Base-by-base conservation (phyloP, 2,797 vertebrate species). In the Sphenodon punctatus region DNA sequence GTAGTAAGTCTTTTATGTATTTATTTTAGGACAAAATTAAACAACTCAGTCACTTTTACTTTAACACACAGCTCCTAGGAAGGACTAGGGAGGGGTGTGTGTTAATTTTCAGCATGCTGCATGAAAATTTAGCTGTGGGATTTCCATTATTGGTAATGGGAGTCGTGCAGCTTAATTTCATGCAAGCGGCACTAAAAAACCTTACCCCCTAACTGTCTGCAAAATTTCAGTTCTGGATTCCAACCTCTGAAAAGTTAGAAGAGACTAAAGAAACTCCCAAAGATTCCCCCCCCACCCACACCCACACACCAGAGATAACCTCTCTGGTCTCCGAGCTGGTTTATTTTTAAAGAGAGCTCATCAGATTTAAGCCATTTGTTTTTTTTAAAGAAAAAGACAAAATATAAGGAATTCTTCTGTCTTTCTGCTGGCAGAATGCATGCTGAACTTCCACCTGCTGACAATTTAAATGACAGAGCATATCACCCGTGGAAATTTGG, bases 81-180 rank as follows among this genome's bases (percentile, higher is more conserved):
- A 91, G 90, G 88, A 85, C 78, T 65, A 82, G 91, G 85, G 45
- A n/a, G n/a, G n/a, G n/a, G n/a, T n/a, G 38, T 16, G 88, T 93
- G 86, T 91, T 93, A 88, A 91, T 92, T 92, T 95, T 91, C 80
- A 86, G 92, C 80, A 56, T 27, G 74, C 79, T 82, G 87, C 75
- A 89, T 80, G 80, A 88, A 91, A 92, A 91, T 84, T 90, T 88
- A 90, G 86, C 81, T 58, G 73, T 91, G 89, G 91, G 92, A 87
- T 90, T 92, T 89, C 88, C 68, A 85, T 93, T 92, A 89, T 90
- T 51, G 73, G 70, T 90, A 88, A 92, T 85, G 89, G 91, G 89
- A 91, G 86, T 80, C 89, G 86, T 1, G 30, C 78, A 48, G 88
- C 75, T 93, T 93, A 91, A 91, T 90, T 92, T 90, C 87, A 88